Evolutionary conservation across 92 coral and sea anemone genomes (phyloP), one percentile per base, ranked within the genome.

Genomic region (Umimayanthus kanabou): DNA sequence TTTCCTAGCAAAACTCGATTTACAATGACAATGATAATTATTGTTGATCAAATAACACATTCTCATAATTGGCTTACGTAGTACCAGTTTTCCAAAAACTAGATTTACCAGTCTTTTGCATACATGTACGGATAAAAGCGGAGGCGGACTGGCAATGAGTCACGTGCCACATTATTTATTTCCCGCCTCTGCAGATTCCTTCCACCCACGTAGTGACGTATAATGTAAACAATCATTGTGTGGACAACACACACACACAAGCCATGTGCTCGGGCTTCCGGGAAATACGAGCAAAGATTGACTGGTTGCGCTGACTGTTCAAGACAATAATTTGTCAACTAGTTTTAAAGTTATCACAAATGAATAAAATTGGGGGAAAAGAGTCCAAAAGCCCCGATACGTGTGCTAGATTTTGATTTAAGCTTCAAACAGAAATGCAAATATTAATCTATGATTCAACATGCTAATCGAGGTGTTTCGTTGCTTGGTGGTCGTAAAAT

Each of bases 151-250:
- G 30, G 64, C 64, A 45, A 9, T 25, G 66, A 11, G 67, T 76
- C 57, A 53, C 4, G 58, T 53, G 29, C 25, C 5, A 0, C 25
- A 29, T 80, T 53, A 80, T 4, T 29, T 29, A 78, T 80, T 80
- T 80, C 84, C 84, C 84, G 72, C 84, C 84, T 55, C 45, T 57
- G 23, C 71, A 55, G 4, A 6, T 26, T 30, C 30, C 16, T 42
- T 57, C 84, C 71, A 20, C 84, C 84, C 84, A 80, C 84, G 84
- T 55, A 33, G 45, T 57, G 71, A 55, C 71, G 43, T 79, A 50
- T 26, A 9, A 20, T 79, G 82, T 79, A 79, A 79, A 79, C 82
- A 79, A 8, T 45, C 33, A 18, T 5, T 78, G 81, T 78, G 53
- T 33, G 42, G 5, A 78, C n/a, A 73, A 11, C 20, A 73, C 23